Evolutionary conservation across 2,113 vertebrate genomes (phyloP).

Genomic region (Accipiter virgatus): DNA sequence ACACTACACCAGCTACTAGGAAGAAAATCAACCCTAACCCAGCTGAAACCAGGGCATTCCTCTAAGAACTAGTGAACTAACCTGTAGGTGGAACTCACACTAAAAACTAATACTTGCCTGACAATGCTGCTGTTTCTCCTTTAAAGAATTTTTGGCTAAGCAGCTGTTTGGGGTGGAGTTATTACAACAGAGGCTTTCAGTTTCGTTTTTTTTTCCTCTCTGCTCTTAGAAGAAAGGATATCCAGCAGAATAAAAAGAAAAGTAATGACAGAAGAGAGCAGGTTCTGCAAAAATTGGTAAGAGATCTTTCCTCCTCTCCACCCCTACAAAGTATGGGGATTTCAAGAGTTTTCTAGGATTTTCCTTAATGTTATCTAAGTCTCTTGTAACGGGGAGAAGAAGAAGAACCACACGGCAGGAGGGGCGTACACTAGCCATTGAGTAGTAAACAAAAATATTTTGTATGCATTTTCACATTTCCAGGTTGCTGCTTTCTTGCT

Average conservation of each 20-base stretch:
- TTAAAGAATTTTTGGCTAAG: neutral
- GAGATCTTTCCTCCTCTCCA: neutral
- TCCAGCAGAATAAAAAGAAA: neutral
- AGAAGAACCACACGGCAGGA: neutral
- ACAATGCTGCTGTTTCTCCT: neutral
- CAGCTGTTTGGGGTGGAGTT: neutral
- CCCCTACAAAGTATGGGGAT: neutral
- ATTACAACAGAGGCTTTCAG: neutral
- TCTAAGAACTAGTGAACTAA: neutral
- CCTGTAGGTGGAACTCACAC: neutral
- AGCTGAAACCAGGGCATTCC: too few relatives aligned
- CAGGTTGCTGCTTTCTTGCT: neutral
- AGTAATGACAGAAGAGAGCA: neutral
- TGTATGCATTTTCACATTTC: neutral
- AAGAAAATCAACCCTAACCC: too few relatives aligned
- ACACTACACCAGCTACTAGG: too few relatives aligned
- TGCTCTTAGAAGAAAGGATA: neutral
- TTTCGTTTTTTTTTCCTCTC: neutral
- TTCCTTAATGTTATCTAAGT: neutral
- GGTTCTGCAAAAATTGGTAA: slow-evolving; percentile 30
- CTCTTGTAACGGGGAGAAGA: neutral
- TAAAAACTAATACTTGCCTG: neutral
- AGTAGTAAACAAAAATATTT: neutral
- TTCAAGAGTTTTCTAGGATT: neutral
- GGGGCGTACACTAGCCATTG: neutral